These are phyloP conservation scores for Malthinus flaveolus DNA, from an alignment of 2,888 invertebrate species.

Conservation along the genomic window DNA sequence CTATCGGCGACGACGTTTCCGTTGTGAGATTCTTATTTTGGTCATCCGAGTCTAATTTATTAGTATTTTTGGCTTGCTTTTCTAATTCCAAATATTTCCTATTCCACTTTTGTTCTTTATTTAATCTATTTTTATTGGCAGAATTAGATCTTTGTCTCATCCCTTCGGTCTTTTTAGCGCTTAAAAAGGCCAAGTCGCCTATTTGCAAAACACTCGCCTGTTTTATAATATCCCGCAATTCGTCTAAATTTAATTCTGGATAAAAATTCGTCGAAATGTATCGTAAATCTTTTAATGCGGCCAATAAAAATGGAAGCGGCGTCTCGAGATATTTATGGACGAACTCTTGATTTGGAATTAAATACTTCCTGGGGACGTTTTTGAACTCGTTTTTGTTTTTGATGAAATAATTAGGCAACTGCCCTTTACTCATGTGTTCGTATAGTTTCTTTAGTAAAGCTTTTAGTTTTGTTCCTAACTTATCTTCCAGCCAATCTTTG, in stretches of 20 bases:
- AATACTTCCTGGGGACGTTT: conserved; percentile 66
- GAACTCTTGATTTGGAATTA: conserved; percentile 67
- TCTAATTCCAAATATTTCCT: conserved; percentile 4
- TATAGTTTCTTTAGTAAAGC: conserved; percentile 67
- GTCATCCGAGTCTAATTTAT: background rate
- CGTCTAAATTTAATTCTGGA: conserved; percentile 64
- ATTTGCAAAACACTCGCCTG: conserved; percentile 23
- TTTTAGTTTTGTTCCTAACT: conserved; percentile 69
- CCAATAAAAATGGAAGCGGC: conserved; percentile 70
- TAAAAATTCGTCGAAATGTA: conserved; percentile 66
- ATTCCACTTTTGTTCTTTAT: conserved; percentile 16
- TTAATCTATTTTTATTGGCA: background rate
- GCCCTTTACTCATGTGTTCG: conserved; percentile 62
- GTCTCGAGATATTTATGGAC: conserved; percentile 71
- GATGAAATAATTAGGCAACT: conserved; percentile 75
- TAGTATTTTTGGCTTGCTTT: background rate
- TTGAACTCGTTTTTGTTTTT: conserved; percentile 71
- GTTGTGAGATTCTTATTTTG: conserved; percentile 21
- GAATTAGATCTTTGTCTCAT: background rate
- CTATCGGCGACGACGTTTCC: conserved; percentile 55
- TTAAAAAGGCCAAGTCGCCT: conserved; percentile 9
- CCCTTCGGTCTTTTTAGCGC: background rate
- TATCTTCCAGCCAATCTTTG: conserved; percentile 73
- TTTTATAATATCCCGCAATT: conserved; percentile 43
- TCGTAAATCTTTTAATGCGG: conserved; percentile 70